Base-by-base conservation (phyloP, 2,113 vertebrate species). In the Galeopterus variegatus region DNA sequence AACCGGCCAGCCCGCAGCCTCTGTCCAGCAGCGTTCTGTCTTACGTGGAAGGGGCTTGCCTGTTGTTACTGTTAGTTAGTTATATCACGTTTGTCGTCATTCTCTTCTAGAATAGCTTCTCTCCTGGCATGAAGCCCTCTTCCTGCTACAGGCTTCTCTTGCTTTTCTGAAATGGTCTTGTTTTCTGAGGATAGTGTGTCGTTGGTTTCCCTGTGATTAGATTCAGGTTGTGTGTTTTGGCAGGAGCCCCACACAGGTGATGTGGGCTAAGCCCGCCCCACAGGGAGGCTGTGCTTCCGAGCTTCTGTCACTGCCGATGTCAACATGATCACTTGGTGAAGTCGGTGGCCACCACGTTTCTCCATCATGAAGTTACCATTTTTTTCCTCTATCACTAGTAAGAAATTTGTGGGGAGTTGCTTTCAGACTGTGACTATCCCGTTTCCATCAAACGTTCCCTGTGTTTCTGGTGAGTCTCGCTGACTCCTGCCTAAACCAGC, bases 301-400 rank as follows among this genome's bases (percentile, higher is more conserved):
- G 65, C 28, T 14, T 3, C 65, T 15, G 31, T 67, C 65, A n/a
- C 33, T 67, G 45, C 36, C 23, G 60, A 76, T 17, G 3, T 18
- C 65, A n/a, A 14, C 7, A 4, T 31, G 6, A 31, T 1, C 41
- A 41, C 72, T 64, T 24, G 72, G 33, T 62, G n/a, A 8, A 3
- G 10, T 33, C 17, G 10, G 8, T 4, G 48, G 50, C 48, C 33
- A 0, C 19, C 33, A 4, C 0, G 45, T 28, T 15, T 50, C 48
- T 12, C 81, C 13, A 0, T 8, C 5, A 19, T 5, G 45, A 50
- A 52, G 3, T 24, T 33, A 18, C 15, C 2, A 1, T 56, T 10
- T 4, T 41, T 19, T 50, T 76, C n/a, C 8, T 3, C 21, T 21
- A 3, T 23, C 14, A 23, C 24, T 13, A 31, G 1, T 4, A 28